phyloP scores from a whole-genome alignment of 2,888 invertebrate species.

The Phengaris arion region DNA sequence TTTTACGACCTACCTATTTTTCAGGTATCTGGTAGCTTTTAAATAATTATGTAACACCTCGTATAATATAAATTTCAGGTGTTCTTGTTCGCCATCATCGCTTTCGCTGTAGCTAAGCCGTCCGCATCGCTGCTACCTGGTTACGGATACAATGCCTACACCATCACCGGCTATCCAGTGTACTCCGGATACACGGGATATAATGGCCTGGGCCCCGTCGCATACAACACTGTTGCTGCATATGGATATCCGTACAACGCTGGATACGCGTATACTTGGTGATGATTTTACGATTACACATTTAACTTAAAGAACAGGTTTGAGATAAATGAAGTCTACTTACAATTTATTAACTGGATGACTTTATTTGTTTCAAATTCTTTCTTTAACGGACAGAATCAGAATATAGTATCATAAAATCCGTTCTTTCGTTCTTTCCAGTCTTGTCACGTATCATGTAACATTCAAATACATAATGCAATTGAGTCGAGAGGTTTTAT shows the following conservation, averaged over 20 bases:
- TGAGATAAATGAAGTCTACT: too few relatives aligned
- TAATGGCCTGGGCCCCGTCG: slow-evolving; percentile 38
- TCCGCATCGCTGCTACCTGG: neutral
- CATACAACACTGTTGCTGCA: neutral
- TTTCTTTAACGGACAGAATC: too few relatives aligned
- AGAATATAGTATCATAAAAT: too few relatives aligned
- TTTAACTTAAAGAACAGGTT: too few relatives aligned
- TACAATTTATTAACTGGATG: too few relatives aligned
- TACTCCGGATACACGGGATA: slow-evolving; percentile 58
- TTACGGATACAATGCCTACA: slow-evolving; percentile 28
- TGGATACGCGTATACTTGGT: slow-evolving; percentile 47
- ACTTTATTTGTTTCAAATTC: too few relatives aligned
- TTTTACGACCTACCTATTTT: too few relatives aligned
- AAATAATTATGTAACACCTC: too few relatives aligned
- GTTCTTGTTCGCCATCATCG: neutral
- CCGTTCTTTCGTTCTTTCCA: too few relatives aligned
- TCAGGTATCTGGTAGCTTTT: too few relatives aligned
- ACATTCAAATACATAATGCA: neutral
- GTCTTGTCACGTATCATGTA: too few relatives aligned
- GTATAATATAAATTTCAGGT: slow-evolving; percentile 2
- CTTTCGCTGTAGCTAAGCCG: slow-evolving; percentile 16
- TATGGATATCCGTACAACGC: slow-evolving; percentile 58
- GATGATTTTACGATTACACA: neutral
- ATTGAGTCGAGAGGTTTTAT: neutral
- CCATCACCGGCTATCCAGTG: slow-evolving; percentile 55